Conservation (phyloP, 2,888 invertebrate genomes). For the Mythimna albipuncta region DNA sequence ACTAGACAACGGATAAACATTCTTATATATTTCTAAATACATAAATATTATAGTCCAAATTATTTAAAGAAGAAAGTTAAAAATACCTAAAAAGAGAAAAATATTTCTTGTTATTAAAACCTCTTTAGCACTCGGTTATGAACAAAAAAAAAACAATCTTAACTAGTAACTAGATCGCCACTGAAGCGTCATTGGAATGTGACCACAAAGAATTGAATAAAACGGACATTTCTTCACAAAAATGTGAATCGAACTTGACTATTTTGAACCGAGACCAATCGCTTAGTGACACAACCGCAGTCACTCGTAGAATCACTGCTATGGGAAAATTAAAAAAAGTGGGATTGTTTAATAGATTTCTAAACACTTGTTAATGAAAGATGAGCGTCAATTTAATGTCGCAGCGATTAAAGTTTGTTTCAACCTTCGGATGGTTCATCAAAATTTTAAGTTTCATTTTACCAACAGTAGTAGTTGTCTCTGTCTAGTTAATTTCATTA, state of each 20-base stretch:
- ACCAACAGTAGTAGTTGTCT: not conserved
- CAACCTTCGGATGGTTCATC: not conserved
- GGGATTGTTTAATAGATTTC: slow-evolving; percentile 69
- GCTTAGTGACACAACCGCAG: slow-evolving; percentile 80
- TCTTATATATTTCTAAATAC: too few relatives aligned
- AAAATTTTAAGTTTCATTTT: not conserved
- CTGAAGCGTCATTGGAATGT: slow-evolving; percentile 79
- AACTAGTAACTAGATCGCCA: slow-evolving; percentile 66
- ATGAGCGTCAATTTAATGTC: slow-evolving; percentile 25
- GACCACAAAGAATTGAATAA: slow-evolving; percentile 77
- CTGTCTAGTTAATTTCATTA: slow-evolving; percentile 1
- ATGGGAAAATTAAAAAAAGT: slow-evolving; percentile 80
- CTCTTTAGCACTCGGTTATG: slow-evolving; percentile 50
- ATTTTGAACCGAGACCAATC: slow-evolving; percentile 78
- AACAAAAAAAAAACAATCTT: slow-evolving; percentile 59
- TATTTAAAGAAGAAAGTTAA: too few relatives aligned
- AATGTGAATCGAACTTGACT: slow-evolving; percentile 71
- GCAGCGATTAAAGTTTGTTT: slow-evolving; percentile 11
- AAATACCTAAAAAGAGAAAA: slow-evolving; percentile 10
- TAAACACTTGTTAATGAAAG: slow-evolving; percentile 50
- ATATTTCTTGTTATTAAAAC: slow-evolving; percentile 33
- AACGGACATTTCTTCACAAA: slow-evolving; percentile 76
- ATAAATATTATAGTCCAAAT: too few relatives aligned
- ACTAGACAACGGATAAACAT: too few relatives aligned
- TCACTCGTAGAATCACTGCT: slow-evolving; percentile 73